Conservation (phyloP, 2,797 vertebrate species). For the Acropternis orthonyx region DNA sequence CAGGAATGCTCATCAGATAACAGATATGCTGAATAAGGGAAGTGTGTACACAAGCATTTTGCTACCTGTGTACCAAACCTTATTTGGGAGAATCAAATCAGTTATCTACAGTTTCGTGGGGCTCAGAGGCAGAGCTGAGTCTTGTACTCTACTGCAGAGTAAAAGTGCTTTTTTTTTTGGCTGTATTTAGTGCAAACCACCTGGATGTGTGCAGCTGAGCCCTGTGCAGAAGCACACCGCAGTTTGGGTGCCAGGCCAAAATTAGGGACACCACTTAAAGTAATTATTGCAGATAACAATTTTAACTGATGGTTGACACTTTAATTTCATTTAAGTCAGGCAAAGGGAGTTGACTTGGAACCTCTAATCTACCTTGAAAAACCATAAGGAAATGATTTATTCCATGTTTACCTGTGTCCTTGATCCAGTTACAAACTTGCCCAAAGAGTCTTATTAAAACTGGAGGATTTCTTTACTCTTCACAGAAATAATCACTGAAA, state of each 20-base stretch:
- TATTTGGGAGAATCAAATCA: background rate
- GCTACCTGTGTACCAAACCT: background rate
- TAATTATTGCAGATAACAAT: rapidly evolving
- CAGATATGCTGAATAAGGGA: conserved; percentile 17
- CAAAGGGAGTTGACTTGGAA: background rate
- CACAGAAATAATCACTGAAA: too few relatives aligned
- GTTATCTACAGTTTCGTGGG: background rate
- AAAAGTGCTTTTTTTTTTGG: background rate
- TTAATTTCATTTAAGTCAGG: background rate
- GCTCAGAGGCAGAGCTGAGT: background rate
- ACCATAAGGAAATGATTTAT: background rate
- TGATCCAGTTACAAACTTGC: background rate
- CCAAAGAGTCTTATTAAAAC: background rate
- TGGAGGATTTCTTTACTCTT: background rate
- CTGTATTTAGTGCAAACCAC: background rate
- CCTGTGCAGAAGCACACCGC: rapidly evolving
- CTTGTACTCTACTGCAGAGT: background rate
- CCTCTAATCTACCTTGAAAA: background rate
- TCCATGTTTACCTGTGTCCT: background rate
- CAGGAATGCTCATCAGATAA: conserved; percentile 51
- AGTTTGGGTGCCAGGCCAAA: background rate
- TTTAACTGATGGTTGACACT: background rate
- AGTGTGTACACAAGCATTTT: background rate
- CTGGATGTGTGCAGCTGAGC: background rate
- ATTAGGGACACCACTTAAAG: background rate